Base-by-base conservation (phyloP, 2,888 invertebrate genomes). In the Sarcophaga carnaria region DNA sequence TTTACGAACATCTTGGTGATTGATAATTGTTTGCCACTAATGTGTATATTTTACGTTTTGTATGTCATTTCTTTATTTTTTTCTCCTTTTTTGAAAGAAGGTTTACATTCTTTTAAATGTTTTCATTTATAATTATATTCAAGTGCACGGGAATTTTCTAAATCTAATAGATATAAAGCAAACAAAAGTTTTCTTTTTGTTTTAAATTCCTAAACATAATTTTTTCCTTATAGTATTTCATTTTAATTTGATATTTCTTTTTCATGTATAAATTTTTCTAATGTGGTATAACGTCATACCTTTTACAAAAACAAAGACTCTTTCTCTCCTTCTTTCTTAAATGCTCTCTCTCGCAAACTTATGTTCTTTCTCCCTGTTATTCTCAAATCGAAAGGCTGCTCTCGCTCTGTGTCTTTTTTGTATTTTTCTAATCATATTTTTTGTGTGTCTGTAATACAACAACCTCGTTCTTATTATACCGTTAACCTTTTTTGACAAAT, bases 221-320 rank as follows among this genome's bases (percentile, higher is more conserved):
- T 27, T 79, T 62, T 54, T 60, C 62, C 22, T 62, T 77, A 67
- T 74, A 74, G 49, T 60, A 67, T 77, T 74, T 83, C 62, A 45
- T 79, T 72, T 74, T 62, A 49, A 25, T 37, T 74, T 25, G 25
- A 12, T 17, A 74, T 37, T 75, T 80, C 45, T 79, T 83, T 54
- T 69, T 79, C 74, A 71, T 75, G 75, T 71, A 84, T 20, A 84
- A 75, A 70, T 49, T 71, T 86, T 76, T 80, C 66, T 45, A 76
- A 76, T 81, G 22, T 74, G 63, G 72, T 80, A 86, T 86, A 86
- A 86, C 86, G 86, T 86, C 86, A 86, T 86, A 71, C 79, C 47
- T 80, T 80, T 60, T 54, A 63, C 17, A 70, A 74, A 74, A 67
- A 79, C 66, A 77, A 45, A 66, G 60, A 22, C 70, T 70, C 54